phyloP scores from a whole-genome alignment of 2,888 invertebrate species.

The Phanerotoma sp. region DNA sequence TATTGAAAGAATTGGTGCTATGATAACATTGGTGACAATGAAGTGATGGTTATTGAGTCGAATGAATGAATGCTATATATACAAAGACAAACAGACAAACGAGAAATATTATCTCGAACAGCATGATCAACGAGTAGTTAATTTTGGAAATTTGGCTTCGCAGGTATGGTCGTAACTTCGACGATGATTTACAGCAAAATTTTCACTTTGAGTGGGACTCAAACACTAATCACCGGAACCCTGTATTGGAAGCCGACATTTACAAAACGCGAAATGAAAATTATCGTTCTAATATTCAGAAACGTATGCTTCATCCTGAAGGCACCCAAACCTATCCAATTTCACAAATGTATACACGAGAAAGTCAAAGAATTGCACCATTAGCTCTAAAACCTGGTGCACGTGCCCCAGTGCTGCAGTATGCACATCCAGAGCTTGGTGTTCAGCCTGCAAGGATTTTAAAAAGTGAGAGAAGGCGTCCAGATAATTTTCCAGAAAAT shows the following conservation, averaged over 20 bases:
- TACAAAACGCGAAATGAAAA: constrained; percentile 49
- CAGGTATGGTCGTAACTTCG: constrained; percentile 48
- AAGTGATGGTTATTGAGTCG: constrained; percentile 11
- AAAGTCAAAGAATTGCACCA: constrained; percentile 62
- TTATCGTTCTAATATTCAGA: constrained; percentile 64
- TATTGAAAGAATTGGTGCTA: background rate
- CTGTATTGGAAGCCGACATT: constrained; percentile 47
- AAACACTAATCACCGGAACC: constrained; percentile 45
- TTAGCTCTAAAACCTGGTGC: constrained; percentile 70
- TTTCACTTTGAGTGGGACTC: constrained; percentile 52
- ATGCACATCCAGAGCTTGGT: constrained; percentile 78
- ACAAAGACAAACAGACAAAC: constrained; percentile 28
- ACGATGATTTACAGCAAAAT: constrained; percentile 42
- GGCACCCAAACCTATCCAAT: constrained; percentile 63
- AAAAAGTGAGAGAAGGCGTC: constrained; percentile 47
- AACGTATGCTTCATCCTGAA: constrained; percentile 72
- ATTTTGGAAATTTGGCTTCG: constrained; percentile 27
- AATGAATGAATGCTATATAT: constrained; percentile 8
- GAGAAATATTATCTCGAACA: constrained; percentile 26
- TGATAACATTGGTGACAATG: constrained; percentile 4
- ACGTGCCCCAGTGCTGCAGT: constrained; percentile 74
- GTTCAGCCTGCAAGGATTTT: constrained; percentile 70
- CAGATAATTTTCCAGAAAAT: constrained; percentile 45
- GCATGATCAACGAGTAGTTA: constrained; percentile 26
- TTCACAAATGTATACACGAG: constrained; percentile 67